Percentiles rank a stretch among this genome's conserved stretches.
phyloP scores from a whole-genome alignment of 2,888 invertebrate genomes.

The Rotaria socialis region DNA sequence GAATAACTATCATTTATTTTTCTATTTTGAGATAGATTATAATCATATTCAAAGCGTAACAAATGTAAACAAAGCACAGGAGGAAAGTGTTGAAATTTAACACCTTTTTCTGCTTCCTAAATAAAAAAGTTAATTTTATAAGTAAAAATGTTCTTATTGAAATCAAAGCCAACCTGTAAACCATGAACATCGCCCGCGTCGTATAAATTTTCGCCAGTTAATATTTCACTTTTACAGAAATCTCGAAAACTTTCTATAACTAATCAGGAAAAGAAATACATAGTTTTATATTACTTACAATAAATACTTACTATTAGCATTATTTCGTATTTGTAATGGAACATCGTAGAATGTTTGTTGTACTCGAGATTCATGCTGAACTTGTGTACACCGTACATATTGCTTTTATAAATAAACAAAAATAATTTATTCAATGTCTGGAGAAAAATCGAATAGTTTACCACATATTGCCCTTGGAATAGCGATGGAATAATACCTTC shows the following conservation, averaged over 20 bases:
- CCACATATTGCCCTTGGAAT: slow-evolving; percentile 78
- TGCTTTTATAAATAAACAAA: neutral
- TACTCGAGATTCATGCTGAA: slow-evolving; percentile 86
- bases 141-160: neutral
- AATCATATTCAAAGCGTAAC: slow-evolving; percentile 97
- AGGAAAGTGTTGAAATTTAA: slow-evolving; percentile 88
- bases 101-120: slow-evolving; percentile 89
- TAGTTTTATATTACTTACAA: neutral
- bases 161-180: neutral
- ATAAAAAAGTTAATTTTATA: slow-evolving; percentile 47
- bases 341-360: slow-evolving; percentile 97
- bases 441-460: neutral
- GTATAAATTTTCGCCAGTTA: slow-evolving; percentile 97
- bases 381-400: slow-evolving; percentile 79
- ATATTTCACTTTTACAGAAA: slow-evolving; percentile 84
- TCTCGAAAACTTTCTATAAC: slow-evolving; percentile 76
- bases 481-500: slow-evolving; percentile 93
- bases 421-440: neutral
- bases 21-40: slow-evolving; percentile 89
- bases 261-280: neutral
- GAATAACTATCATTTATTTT: slow-evolving; percentile 73
- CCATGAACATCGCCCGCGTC: slow-evolving; percentile 72
- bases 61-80: slow-evolving; percentile 94
- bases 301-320: slow-evolving; percentile 30
- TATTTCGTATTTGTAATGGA: slow-evolving; percentile 75